phyloP scores from a whole-genome alignment of 2,797 vertebrate species.

The Neomorphus geoffroyi region DNA sequence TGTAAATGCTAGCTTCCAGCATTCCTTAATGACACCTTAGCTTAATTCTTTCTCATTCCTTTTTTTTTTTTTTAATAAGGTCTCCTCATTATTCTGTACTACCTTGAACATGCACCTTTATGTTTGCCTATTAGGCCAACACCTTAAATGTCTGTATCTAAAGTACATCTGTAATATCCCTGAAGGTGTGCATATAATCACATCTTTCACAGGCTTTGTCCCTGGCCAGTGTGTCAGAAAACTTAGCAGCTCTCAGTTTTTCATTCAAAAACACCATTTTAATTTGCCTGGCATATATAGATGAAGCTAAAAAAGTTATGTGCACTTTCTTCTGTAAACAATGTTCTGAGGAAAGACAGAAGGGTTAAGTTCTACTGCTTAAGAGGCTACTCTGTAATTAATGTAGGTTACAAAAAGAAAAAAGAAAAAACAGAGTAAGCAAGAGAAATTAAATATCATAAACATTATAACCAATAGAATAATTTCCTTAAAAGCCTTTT shows the following conservation, averaged over 20 bases:
- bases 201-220: neutral
- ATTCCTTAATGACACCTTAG: neutral
- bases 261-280: neutral
- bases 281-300: neutral
- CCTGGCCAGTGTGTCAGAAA: neutral
- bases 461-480: neutral
- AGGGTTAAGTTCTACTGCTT: neutral
- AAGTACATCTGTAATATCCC: neutral
- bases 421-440: neutral
- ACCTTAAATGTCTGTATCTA: neutral
- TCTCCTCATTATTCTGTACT: neutral
- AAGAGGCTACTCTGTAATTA: neutral
- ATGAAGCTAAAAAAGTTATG: neutral
- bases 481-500: neutral
- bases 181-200: neutral
- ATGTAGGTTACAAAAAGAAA: neutral
- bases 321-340: neutral
- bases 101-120: neutral
- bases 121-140: neutral
- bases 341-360: neutral
- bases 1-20: neutral
- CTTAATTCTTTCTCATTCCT: neutral
- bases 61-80: neutral
- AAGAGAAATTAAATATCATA: neutral
- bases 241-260: neutral